Evolutionary conservation across 2,113 vertebrate genomes (phyloP), one percentile per base, ranked within the genome.

Genomic region (Setophaga kirtlandii): DNA sequence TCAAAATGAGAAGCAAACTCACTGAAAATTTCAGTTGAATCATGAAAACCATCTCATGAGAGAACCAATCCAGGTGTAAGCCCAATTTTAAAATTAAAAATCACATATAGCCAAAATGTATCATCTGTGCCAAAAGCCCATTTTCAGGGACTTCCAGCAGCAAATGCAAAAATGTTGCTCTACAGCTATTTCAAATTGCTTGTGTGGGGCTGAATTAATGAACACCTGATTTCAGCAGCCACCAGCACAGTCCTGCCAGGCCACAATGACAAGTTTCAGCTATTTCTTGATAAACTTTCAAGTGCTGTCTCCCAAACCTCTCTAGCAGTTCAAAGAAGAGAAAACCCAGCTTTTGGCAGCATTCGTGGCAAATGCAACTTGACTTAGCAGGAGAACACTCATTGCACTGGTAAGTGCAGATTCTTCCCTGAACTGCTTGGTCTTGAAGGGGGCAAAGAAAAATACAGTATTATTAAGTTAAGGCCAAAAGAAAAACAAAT

Each of bases 141-240:
- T 50, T 64, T 37, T 31, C 58, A 41, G 4, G 5, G 62, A 39
- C 20, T 47, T 52, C 71, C 3, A 30, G 70, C 0, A 92, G 58
- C 46, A 33, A n/a, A 0, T 56, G 41, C 23, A 92, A 62, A 84
- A 88, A 31, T 27, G 37, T 7, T 27, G 31, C 31, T 28, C 15
- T 39, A 5, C 1, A 41, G 23, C 42, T 65, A n/a, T 35, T 56
- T 73, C 50, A 76, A 13, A 80, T 3, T 50, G 33, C 1, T 0
- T 30, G 23, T 19, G 13, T 4, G 25, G 15, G 46, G 79, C 25
- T 18, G 7, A 80, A 79, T 47, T 44, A 35, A 20, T 18, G 21
- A 62, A 59, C 39, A 47, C 8, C 52, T 33, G 16, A 83, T 64
- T 67, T 88, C 27, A 73, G 39, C 53, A 82, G 53, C 52, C 73